A percentile compares a stretch with the other conserved stretches of the same genome.
Conservation (phyloP, 1,140 invertebrate species). For the Drosophila murphyi region DNA sequence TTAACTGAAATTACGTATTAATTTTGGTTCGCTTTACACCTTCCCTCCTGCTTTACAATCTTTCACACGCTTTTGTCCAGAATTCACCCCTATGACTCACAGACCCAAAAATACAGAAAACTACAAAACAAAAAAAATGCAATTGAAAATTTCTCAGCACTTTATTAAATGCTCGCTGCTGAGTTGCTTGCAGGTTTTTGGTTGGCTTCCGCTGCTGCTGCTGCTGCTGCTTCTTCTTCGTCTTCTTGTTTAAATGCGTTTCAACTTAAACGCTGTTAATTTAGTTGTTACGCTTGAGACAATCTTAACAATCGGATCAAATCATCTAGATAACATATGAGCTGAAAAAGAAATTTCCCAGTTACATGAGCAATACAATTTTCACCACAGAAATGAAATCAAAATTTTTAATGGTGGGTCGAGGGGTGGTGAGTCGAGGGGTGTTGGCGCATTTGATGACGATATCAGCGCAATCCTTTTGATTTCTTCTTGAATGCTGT, state of each 20-base stretch:
- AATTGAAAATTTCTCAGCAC: constrained; percentile 44
- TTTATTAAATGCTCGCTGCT: constrained; percentile 15
- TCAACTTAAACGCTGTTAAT: constrained; percentile 62
- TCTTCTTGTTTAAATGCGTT: constrained; percentile 42
- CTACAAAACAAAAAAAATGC: background rate
- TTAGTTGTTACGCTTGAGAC: constrained; percentile 62
- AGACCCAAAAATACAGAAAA: constrained; percentile 15
- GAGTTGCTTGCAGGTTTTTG: background rate
- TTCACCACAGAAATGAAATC: constrained; percentile 42
- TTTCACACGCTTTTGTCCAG: constrained; percentile 46
- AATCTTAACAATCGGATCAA: constrained; percentile 31
- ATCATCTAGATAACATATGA: constrained; percentile 43
- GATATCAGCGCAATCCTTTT: constrained; percentile 46
- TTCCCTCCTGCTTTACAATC: background rate
- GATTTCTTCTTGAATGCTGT: constrained; percentile 46
- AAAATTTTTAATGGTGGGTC: constrained; percentile 11
- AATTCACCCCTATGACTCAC: constrained; percentile 41
- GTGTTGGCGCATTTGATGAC: background rate
- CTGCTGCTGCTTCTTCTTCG: constrained; percentile 2
- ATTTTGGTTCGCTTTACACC: background rate
- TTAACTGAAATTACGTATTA: constrained; percentile 32
- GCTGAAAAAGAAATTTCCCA: constrained; percentile 25
- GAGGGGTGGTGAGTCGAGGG: no score
- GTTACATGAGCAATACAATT: constrained; percentile 50
- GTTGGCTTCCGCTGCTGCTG: background rate